Conservation (phyloP, 2,113 vertebrate genomes). For the Murina feae region DNA sequence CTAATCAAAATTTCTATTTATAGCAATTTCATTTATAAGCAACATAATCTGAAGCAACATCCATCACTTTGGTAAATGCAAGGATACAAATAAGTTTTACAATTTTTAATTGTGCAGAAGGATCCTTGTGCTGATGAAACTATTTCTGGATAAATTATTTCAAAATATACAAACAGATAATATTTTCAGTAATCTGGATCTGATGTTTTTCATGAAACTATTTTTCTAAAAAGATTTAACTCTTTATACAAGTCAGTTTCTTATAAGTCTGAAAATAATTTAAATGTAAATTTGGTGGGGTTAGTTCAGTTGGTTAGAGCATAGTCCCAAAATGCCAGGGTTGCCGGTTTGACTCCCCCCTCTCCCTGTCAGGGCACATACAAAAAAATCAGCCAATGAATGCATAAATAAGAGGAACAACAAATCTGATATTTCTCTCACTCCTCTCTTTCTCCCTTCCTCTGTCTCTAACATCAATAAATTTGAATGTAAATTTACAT, state of each 20-base stretch:
- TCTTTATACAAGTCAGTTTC: neutral
- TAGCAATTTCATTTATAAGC: neutral
- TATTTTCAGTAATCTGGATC: neutral
- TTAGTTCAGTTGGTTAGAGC: too few relatives aligned
- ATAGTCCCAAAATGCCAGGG: too few relatives aligned
- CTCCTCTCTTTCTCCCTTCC: too few relatives aligned
- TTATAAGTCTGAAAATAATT: neutral
- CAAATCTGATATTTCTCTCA: too few relatives aligned
- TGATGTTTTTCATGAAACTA: neutral
- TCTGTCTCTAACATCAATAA: neutral
- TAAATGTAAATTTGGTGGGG: neutral
- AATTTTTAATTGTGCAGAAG: neutral
- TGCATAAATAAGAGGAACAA: too few relatives aligned
- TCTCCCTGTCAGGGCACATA: too few relatives aligned
- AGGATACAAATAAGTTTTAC: neutral
- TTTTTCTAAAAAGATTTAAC: conserved; percentile 12
- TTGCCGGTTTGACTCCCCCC: too few relatives aligned
- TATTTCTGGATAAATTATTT: neutral
- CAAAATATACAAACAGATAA: neutral
- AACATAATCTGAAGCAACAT: neutral
- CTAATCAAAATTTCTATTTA: neutral
- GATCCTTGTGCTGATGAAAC: neutral
- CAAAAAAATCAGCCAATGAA: too few relatives aligned
- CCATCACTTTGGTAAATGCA: neutral
- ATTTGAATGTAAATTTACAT: neutral